phyloP scores from a whole-genome alignment of 2,113 vertebrate genomes.

The Sprattus sprattus region DNA sequence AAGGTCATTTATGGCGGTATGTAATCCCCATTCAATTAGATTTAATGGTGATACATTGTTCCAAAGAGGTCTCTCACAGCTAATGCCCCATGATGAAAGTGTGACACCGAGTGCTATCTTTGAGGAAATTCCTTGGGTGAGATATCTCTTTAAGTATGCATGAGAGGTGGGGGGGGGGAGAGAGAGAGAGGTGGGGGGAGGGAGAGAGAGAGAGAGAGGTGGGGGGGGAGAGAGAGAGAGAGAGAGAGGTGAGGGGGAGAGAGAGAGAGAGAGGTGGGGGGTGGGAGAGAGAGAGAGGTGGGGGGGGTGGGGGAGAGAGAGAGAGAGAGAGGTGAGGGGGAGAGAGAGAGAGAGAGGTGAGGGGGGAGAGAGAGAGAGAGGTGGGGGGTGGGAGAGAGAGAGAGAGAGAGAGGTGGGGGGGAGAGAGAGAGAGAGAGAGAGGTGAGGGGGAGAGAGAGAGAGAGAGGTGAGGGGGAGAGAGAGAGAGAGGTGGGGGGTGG shows the following conservation, averaged over 20 bases:
- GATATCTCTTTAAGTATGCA: neutral
- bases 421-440: no score
- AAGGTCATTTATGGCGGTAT: neutral
- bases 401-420: neutral
- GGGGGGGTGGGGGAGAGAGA: neutral
- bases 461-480: neutral
- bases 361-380: neutral
- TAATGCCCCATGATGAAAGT: neutral
- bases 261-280: neutral
- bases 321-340: neutral
- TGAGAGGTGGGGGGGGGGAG: neutral
- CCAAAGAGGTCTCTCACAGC: neutral
- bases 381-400: neutral
- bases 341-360: no score
- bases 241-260: no score
- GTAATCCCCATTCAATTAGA: neutral
- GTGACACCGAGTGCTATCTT: neutral
- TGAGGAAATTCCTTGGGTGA: slow-evolving; percentile 2
- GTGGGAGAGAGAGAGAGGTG: neutral
- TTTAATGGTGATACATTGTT: neutral
- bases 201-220: no score
- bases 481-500: neutral
- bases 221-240: no score
- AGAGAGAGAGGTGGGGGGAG: neutral
- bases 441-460: no score